A percentile compares a stretch with the other conserved stretches of the same genome.
These are phyloP conservation scores for Drepana arcuata DNA, from an alignment of 1,140 invertebrate species.

Conservation along the genomic window DNA sequence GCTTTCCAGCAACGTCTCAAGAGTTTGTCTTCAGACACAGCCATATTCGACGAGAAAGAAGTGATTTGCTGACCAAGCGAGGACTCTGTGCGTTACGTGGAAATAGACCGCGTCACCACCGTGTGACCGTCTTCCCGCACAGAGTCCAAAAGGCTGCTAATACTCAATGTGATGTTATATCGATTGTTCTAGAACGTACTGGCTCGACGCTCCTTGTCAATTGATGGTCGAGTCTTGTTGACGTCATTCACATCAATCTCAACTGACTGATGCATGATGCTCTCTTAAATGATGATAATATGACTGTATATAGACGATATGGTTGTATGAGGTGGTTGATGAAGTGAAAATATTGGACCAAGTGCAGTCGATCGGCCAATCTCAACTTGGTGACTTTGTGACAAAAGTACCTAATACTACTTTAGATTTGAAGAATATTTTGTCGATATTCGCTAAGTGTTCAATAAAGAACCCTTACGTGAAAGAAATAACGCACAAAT, in stretches of 20 bases:
- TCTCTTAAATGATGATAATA: no score
- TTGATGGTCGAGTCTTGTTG: slow-evolving; percentile 5
- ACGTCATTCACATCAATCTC: no score
- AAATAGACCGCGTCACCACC: slow-evolving; percentile 90
- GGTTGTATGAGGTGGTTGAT: no score
- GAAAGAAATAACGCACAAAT: slow-evolving; percentile 16
- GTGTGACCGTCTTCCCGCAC: slow-evolving; percentile 77
- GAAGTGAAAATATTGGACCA: slow-evolving; percentile 62
- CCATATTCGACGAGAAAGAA: slow-evolving; percentile 86
- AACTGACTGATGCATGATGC: no score
- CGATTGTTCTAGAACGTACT: no score
- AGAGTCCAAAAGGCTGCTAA: slow-evolving; percentile 35
- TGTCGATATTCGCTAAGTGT: no score
- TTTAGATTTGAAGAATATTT: no score
- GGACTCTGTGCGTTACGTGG: slow-evolving; percentile 92
- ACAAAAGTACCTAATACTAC: background rate
- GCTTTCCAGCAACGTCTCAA: slow-evolving; percentile 83
- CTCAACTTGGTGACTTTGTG: background rate
- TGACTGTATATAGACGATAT: no score
- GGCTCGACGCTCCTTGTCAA: no score
- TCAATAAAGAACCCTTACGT: no score
- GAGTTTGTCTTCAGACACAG: slow-evolving; percentile 83
- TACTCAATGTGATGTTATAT: slow-evolving; percentile 9
- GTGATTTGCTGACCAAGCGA: slow-evolving; percentile 95
- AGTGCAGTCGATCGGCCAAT: slow-evolving; percentile 40